Conservation (phyloP, 2,888 invertebrate genomes). For the Calameuta pallipes region DNA sequence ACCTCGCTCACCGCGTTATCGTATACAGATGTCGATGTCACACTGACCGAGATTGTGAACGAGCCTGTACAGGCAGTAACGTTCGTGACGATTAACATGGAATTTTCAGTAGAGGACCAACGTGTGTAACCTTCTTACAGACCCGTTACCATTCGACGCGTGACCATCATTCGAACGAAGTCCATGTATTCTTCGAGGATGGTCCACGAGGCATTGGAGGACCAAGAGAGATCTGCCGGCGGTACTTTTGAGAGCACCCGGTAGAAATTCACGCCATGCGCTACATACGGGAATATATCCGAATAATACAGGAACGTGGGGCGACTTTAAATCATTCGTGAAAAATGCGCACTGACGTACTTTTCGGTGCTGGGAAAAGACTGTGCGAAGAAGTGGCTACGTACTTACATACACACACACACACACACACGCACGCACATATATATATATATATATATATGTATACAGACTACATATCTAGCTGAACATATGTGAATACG, state of each 20-base stretch:
- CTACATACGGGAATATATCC: slow-evolving; percentile 33
- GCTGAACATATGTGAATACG: neutral
- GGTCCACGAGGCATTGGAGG: slow-evolving; percentile 14
- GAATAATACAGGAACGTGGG: slow-evolving; percentile 36
- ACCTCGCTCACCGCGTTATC: neutral
- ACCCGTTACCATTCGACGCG: slow-evolving; percentile 23
- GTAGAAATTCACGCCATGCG: slow-evolving; percentile 34
- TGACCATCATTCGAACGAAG: slow-evolving; percentile 38
- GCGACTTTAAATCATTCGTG: slow-evolving; percentile 36
- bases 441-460: neutral
- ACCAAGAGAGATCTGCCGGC: neutral
- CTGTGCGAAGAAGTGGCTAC: slow-evolving; percentile 11
- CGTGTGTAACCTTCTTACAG: slow-evolving; percentile 23
- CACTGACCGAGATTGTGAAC: slow-evolving; percentile 2
- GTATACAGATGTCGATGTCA: neutral
- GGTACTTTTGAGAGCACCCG: slow-evolving; percentile 31
- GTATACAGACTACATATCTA: neutral
- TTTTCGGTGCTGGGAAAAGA: neutral
- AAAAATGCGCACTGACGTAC: slow-evolving; percentile 21
- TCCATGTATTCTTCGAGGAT: slow-evolving; percentile 21
- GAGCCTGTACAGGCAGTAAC: neutral
- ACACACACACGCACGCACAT: no score
- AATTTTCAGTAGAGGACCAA: slow-evolving; percentile 29
- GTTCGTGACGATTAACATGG: slow-evolving; percentile 30
- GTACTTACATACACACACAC: neutral